phyloP scores from a whole-genome alignment of 2,797 vertebrate species.

The Syngnathus rostellatus region DNA sequence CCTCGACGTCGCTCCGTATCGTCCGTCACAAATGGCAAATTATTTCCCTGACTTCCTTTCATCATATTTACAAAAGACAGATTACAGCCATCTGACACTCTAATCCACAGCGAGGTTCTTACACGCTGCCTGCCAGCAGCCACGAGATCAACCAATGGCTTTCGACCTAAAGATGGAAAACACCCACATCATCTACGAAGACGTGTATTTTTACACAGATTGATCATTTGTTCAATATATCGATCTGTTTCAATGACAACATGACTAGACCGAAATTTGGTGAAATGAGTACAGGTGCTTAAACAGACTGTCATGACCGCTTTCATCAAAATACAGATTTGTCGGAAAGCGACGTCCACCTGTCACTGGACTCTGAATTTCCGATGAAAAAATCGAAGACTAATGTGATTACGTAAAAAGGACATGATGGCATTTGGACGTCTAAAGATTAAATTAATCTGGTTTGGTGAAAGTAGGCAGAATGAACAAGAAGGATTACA shows the following conservation, averaged over 20 bases:
- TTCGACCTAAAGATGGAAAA: background rate
- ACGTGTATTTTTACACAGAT: background rate
- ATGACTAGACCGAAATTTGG: background rate
- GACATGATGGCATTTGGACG: slow-evolving; percentile 8
- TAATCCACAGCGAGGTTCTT: slow-evolving; percentile 45
- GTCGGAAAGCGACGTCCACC: background rate
- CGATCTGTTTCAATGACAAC: background rate
- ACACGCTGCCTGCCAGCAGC: slow-evolving; percentile 4
- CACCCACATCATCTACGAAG: background rate
- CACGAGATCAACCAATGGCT: slow-evolving; percentile 17
- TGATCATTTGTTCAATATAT: background rate
- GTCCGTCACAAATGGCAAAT: slow-evolving; percentile 61
- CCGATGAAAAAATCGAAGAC: slow-evolving; percentile 14
- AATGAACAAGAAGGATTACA: slow-evolving; percentile 10
- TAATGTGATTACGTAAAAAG: slow-evolving; percentile 28
- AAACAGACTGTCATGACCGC: background rate
- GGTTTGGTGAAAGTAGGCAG: slow-evolving; percentile 18
- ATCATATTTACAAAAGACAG: slow-evolving; percentile 45
- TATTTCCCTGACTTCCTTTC: slow-evolving; percentile 41
- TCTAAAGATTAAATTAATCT: slow-evolving; percentile 21
- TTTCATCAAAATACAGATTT: background rate
- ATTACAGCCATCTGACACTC: slow-evolving; percentile 47
- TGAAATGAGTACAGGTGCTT: background rate
- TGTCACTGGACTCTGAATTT: background rate
- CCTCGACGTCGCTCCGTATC: slow-evolving; percentile 36